Conservation (phyloP, 2,113 vertebrate genomes). For the Mystacornis crossleyi region DNA sequence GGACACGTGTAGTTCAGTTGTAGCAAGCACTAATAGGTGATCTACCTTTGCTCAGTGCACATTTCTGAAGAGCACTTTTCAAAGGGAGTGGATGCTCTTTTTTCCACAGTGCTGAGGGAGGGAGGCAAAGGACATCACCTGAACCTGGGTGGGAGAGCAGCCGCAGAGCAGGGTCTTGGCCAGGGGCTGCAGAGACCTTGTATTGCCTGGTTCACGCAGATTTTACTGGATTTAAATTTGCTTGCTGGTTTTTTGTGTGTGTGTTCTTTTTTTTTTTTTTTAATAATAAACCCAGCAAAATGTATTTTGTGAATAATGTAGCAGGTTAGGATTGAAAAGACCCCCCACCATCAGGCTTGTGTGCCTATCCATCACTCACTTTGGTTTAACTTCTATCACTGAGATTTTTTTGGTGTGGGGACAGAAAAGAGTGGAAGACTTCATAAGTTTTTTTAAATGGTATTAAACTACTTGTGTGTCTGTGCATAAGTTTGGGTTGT, state of each 20-base stretch:
- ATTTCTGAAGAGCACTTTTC: background rate
- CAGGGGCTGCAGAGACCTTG: background rate
- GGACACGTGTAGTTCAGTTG: background rate
- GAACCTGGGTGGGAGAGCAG: background rate
- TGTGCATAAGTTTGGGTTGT: accelerated
- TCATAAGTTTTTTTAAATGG: background rate
- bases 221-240: background rate
- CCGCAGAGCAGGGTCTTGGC: background rate
- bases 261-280: too few relatives aligned
- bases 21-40: background rate
- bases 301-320: background rate
- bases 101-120: background rate
- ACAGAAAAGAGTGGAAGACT: background rate
- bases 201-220: background rate
- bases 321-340: background rate
- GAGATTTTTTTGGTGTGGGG: background rate
- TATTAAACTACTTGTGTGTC: background rate
- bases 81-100: background rate
- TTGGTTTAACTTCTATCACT: background rate
- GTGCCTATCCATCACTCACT: background rate
- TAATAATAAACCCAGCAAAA: background rate
- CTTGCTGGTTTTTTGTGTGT: too few relatives aligned
- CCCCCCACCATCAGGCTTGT: accelerated
- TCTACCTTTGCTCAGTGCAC: background rate
- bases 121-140: background rate